Conservation (phyloP, 2,113 vertebrate genomes). For the Malurus cyaneus region DNA sequence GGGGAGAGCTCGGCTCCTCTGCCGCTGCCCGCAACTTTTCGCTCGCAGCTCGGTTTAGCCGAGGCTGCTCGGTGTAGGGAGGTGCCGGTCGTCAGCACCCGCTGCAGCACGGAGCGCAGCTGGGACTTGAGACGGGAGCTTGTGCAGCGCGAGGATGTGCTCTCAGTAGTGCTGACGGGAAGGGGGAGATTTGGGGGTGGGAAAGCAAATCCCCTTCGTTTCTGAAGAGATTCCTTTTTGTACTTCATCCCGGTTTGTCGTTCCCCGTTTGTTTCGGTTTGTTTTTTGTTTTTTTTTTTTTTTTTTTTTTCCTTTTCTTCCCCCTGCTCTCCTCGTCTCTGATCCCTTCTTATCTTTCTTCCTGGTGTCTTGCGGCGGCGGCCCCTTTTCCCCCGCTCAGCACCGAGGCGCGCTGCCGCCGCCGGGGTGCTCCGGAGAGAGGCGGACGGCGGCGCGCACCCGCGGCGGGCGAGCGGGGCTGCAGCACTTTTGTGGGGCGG, state of each 20-base stretch:
- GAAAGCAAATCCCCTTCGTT: background rate
- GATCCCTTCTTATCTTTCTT: background rate
- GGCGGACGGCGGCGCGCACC: background rate
- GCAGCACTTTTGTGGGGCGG: conserved; percentile 17
- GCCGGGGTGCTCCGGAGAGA: background rate
- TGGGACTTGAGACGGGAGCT: background rate
- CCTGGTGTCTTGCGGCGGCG: no score
- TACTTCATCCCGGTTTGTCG: background rate
- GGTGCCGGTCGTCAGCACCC: background rate
- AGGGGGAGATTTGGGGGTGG: background rate
- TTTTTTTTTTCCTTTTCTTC: rapidly evolving
- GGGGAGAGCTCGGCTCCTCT: background rate
- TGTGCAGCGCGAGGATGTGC: background rate
- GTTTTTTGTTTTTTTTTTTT: rapidly evolving
- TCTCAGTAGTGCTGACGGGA: background rate
- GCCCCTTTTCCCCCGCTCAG: rapidly evolving
- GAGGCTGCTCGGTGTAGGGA: background rate
- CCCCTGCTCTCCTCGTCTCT: background rate
- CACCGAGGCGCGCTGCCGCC: background rate
- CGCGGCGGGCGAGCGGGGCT: background rate
- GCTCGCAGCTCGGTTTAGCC: background rate
- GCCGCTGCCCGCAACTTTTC: background rate
- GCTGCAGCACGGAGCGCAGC: background rate
- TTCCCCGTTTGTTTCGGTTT: background rate
- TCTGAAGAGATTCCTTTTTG: background rate